Conservation (phyloP, 2,888 invertebrate species). For the Strigamia transsilvanica region DNA sequence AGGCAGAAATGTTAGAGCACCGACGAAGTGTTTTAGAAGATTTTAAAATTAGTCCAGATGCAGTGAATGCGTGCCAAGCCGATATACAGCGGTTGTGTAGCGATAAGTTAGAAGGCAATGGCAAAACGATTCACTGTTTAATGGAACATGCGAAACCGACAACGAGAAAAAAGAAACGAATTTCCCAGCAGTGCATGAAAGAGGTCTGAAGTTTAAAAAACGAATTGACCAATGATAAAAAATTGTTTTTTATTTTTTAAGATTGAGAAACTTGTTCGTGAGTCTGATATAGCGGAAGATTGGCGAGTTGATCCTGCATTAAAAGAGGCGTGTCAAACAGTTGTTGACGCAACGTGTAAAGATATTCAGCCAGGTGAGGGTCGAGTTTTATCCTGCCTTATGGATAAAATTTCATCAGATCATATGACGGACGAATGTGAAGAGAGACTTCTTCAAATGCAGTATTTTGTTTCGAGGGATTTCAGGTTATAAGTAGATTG, state of each 20-base stretch:
- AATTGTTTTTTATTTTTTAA: constrained; percentile 61
- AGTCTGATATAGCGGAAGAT: constrained; percentile 92
- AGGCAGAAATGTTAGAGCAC: constrained; percentile 88
- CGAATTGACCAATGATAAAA: neutral
- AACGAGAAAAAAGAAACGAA: constrained; percentile 69
- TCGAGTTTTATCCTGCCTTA: constrained; percentile 86
- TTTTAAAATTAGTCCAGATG: constrained; percentile 90
- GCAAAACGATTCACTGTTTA: constrained; percentile 88
- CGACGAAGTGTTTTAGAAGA: constrained; percentile 91
- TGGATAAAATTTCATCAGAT: constrained; percentile 86
- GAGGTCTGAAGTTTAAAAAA: constrained; percentile 68
- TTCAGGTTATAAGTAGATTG: constrained; percentile 69
- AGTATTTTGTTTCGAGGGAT: constrained; percentile 95
- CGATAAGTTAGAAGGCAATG: constrained; percentile 77
- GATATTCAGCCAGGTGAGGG: constrained; percentile 67
- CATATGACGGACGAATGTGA: constrained; percentile 90
- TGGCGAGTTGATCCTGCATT: constrained; percentile 94
- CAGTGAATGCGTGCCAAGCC: constrained; percentile 84
- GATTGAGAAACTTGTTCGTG: constrained; percentile 82
- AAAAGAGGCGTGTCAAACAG: constrained; percentile 83
- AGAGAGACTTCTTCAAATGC: constrained; percentile 89
- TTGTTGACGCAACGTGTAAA: constrained; percentile 80
- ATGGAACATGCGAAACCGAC: constrained; percentile 80
- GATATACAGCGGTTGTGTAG: constrained; percentile 81
- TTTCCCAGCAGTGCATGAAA: constrained; percentile 76